Base-by-base conservation (phyloP, 2,797 vertebrate species). In the Fringilla coelebs region DNA sequence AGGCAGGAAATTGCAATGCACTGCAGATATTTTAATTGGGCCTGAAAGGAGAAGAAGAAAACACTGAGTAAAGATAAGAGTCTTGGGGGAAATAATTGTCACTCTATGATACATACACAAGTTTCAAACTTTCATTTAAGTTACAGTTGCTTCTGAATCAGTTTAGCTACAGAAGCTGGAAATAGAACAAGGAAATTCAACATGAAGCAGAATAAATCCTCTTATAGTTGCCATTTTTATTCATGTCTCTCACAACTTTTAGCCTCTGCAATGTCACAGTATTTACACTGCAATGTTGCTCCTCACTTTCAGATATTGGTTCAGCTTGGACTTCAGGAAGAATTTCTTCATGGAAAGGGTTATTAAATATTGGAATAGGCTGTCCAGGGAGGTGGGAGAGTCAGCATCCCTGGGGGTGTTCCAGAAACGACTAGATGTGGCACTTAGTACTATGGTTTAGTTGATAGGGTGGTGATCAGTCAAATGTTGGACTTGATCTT, bases 1-100 rank as follows among this genome's bases (percentile, higher is more conserved):
- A 99, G 96, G n/a, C 98, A 98, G 79, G 98, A 98, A 78, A 98
- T 97, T 29, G 97, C 96, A 26, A 98, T 98, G 88, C 98, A 98
- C 71, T 96, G 98, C 78, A 99, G 97, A 84, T 98, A 98, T 74
- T 98, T 98, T 54, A 98, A 94, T 90, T 97, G 98, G 36, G 98
- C 98, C 99, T 99, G 81, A 46, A 84, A 71, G 73, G n/a, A 77
- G 71, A 78, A 78, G 45, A 91, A 80, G 61, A 45, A 86, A 76
- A 88, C 51, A 74, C 19, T 49, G 54, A 62, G 17, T 49, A 77
- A 62, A 82, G 54, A 7, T 43, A 87, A 73, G 10, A 76, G 62
- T 43, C 45, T 26, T 25, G 9, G 16, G 45, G 57, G 25, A 65
- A 90, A 70, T 63, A 70, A 54, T 25, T 66, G 34, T 28, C n/a